Percentiles rank a stretch among this genome's conserved stretches.
Evolutionary conservation across 2,797 vertebrate genomes (phyloP).

Genomic region (Hydrophis major): DNA sequence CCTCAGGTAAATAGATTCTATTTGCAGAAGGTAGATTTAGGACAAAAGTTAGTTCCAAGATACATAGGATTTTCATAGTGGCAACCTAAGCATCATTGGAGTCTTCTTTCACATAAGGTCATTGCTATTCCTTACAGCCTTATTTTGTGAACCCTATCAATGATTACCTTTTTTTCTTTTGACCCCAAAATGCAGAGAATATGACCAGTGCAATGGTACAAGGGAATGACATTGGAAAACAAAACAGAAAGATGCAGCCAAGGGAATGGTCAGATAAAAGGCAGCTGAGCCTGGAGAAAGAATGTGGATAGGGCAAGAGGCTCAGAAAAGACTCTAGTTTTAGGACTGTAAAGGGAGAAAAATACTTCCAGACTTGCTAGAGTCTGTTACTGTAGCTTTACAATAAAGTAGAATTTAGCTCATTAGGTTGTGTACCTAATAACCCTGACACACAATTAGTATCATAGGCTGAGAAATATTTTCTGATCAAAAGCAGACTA

Average conservation of each 20-base stretch:
- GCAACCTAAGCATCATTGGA: not conserved
- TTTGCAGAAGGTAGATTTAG: not conserved
- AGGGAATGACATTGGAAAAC: not conserved
- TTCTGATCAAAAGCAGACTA: not conserved
- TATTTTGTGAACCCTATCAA: not conserved
- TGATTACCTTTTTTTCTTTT: not conserved
- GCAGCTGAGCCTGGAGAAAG: not conserved
- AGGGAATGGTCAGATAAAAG: not conserved
- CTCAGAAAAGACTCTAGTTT: not conserved
- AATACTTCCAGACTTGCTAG: not conserved
- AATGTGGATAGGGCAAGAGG: not conserved
- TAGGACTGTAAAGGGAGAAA: not conserved
- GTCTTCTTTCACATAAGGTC: not conserved
- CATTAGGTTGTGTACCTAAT: not conserved
- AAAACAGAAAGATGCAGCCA: not conserved
- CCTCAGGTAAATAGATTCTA: not conserved
- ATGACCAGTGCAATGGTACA: not conserved
- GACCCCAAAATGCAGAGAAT: not conserved
- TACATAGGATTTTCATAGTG: not conserved
- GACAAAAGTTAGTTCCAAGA: not conserved
- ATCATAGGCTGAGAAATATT: not conserved
- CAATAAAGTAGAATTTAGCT: not conserved
- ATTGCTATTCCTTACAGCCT: not conserved
- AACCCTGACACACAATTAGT: not conserved
- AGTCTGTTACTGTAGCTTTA: not conserved